Evolutionary conservation across 2,888 invertebrate species (phyloP).

Genomic region (Choristoneura rosaceana): DNA sequence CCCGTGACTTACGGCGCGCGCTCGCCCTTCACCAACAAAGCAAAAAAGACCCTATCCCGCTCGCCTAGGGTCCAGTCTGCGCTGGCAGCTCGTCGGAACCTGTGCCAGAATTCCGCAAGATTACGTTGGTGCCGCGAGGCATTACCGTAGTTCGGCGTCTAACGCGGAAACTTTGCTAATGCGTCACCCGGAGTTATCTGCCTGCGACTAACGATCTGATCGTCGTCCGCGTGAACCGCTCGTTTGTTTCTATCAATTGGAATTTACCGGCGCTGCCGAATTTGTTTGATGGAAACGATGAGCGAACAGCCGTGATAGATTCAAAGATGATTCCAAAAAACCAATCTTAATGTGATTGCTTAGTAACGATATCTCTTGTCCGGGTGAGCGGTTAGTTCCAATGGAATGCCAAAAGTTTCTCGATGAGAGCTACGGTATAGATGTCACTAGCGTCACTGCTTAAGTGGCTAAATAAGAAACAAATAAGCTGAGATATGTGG

Average conservation of each 20-base stretch:
- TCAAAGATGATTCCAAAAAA: too few species aligned
- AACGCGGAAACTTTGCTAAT: conserved; percentile 40
- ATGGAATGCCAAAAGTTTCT: too few species aligned
- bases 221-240: conserved; percentile 1
- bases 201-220: conserved; percentile 14
- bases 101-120: conserved; percentile 39
- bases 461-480: too few species aligned
- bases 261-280: conserved; percentile 21
- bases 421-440: too few species aligned
- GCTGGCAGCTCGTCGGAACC: neutral
- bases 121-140: conserved; percentile 36
- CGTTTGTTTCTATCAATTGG: conserved; percentile 33
- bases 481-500: too few species aligned
- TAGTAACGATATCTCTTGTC: too few species aligned
- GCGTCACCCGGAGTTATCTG: conserved; percentile 27
- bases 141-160: conserved; percentile 32
- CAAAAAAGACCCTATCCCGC: neutral
- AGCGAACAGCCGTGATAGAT: neutral
- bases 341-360: too few species aligned
- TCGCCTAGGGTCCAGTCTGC: neutral
- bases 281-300: conserved; percentile 18
- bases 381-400: too few species aligned
- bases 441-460: too few species aligned
- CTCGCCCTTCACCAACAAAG: neutral
- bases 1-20: conserved; percentile 31